Conservation (phyloP, 1,140 invertebrate genomes). For the Apocrypta bakeri region DNA sequence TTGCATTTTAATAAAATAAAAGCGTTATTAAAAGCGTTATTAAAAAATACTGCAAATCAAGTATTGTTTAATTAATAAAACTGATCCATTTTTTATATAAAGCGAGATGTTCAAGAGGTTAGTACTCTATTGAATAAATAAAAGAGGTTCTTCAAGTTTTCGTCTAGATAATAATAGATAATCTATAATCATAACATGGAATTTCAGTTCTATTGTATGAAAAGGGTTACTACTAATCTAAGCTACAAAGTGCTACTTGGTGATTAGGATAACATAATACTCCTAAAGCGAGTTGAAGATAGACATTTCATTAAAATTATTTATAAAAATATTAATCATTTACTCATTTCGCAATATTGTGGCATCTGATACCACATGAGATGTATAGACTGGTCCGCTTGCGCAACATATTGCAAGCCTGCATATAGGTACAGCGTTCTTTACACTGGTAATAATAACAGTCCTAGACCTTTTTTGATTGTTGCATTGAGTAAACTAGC, state of each 20-base stretch:
- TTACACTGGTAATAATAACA: background rate
- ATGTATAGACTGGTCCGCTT: too few relatives aligned
- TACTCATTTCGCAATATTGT: too few relatives aligned
- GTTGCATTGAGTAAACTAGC: conserved; percentile 53
- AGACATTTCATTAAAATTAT: background rate
- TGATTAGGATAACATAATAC: conserved; percentile 41
- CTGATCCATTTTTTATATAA: too few relatives aligned
- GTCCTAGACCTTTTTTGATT: conserved; percentile 30
- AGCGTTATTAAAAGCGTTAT: too few relatives aligned
- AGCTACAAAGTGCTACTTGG: conserved; percentile 42
- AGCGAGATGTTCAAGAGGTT: too few relatives aligned
- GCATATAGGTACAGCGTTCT: too few relatives aligned
- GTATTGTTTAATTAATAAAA: too few relatives aligned
- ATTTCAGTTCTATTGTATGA: background rate
- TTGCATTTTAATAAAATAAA: too few relatives aligned
- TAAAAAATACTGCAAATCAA: too few relatives aligned
- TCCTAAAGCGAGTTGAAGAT: too few relatives aligned
- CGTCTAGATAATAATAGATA: background rate
- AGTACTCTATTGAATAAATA: too few relatives aligned
- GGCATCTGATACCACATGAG: too few relatives aligned
- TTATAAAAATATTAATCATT: background rate
- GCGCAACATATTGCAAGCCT: background rate
- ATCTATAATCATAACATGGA: background rate
- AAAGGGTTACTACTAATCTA: conserved; percentile 37
- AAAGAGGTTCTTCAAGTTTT: background rate